Evolutionary conservation across 2,888 invertebrate species (phyloP), one percentile per base, ranked within the genome.

Genomic region (Clepsis dumicolana): DNA sequence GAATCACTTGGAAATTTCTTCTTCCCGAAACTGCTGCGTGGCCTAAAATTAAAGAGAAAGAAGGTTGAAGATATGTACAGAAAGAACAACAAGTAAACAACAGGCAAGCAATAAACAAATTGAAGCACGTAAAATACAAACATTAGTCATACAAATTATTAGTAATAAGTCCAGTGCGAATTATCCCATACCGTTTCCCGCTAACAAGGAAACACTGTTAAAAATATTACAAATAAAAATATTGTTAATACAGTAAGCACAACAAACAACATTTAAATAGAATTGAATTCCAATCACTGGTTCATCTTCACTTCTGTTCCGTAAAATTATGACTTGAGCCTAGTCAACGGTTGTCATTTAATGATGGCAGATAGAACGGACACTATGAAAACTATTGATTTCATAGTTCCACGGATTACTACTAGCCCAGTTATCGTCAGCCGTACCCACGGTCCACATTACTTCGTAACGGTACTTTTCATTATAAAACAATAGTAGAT

Each of bases 11-110:
- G 60, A 54, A 61, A 68, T 21, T 64, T 73, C 76, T 65, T 74
- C 76, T 71, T 73, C 72, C 72, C 74, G 68, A 73, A 65, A 65
- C 65, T 63, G 70, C 65, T 57, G 50, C 71, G 62, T 16, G 70
- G 74, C 80, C 80, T 80, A 82, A 76, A 82, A 82, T 80, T 82
- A 85, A 88, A 91, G 85, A 91, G 85, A 92, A 88, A 86, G 77
- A 75, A 81, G 71, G 70, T 85, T 86, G 79, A 85, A 86, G 85
- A 77, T 73, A 74, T 79, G 74, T 90, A 89, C 91, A 65, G 66
- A 67, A 71, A 56, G 44, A 61, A 54, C 70, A 65, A 73, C 63
- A 72, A 69, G 73, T 72, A 70, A 76, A 67, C 73, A 72, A 66
- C 60, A 73, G 70, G 57, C 65, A 57, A 65, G 53, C 62, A 24